Base-by-base conservation (phyloP, 2,888 invertebrate species). In the Laspeyria flexula region DNA sequence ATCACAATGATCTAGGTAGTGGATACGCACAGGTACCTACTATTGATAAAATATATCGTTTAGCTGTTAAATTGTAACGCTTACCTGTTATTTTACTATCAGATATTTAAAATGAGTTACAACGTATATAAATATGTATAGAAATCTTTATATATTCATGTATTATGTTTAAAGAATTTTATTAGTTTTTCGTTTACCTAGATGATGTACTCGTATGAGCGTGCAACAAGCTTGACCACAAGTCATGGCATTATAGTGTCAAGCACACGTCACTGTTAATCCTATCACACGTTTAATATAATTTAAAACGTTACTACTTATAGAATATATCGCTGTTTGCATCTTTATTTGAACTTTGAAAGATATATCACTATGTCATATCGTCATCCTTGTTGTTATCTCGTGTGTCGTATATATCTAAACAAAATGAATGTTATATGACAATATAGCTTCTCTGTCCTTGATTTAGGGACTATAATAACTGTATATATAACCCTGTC, bases 311-410 rank as follows among this genome's bases (percentile, higher is more conserved):
- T 85, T 75, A 75, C 67, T 73, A 74, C 77, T 70, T 83, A 82
- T 77, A 84, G 73, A 81, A 76, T 85, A 71, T 84, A 86, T 81
- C 67, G 77, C 78, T 83, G 81, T 85, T 85, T 69, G 66, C 67
- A 66, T 77, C 67, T 62, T 75, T 63, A 77, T 73, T 74, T 59
- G 55, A 83, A 73, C 67, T 83, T 80, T 83, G 75, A 77, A 77
- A 76, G 66, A 74, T 82, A 84, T 86, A 84, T 85, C 82, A 88
- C 79, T 83, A 74, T 80, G 71, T 87, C 89, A 90, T 89, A 89
- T 88, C 86, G 81, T 84, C 88, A 87, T 86, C 75, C 83, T 86
- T 81, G 86, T 83, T 83, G 83, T 89, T 87, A 85, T 79, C 72
- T 83, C 81, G 83, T 86, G 85, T 86, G 81, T 82, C 79, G 78